These are phyloP conservation scores for Todiramphus saurophagus DNA, from an alignment of 2,113 vertebrate genomes.

Conservation along the genomic window DNA sequence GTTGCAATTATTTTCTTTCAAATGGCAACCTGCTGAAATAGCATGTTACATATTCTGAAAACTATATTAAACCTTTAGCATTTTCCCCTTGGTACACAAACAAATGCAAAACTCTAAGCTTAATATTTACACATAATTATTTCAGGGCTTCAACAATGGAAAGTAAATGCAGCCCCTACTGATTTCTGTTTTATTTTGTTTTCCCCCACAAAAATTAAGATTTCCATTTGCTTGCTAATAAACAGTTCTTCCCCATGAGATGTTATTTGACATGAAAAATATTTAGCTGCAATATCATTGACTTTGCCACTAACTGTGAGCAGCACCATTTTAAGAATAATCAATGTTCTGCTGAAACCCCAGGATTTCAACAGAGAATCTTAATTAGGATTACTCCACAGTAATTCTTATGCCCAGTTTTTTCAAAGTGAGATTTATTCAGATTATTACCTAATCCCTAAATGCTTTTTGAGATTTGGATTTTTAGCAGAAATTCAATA, in stretches of 20 bases:
- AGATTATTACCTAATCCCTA: not conserved
- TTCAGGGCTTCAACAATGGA: not conserved
- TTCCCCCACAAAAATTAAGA: not conserved
- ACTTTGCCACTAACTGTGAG: constrained; percentile 6
- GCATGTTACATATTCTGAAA: not conserved
- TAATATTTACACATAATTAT: not conserved
- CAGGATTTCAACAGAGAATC: not conserved
- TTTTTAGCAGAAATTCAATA: not conserved
- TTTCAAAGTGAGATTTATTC: not conserved
- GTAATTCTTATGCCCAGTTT: not conserved
- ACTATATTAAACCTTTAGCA: not conserved
- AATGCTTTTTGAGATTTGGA: not conserved
- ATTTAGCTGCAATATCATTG: not conserved
- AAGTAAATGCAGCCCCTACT: not conserved
- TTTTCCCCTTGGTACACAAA: not conserved
- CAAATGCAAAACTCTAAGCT: not conserved
- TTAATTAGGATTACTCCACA: constrained; percentile 16
- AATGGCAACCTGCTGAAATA: not conserved
- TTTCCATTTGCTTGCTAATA: not conserved
- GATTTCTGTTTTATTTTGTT: not conserved
- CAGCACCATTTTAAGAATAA: constrained; percentile 26
- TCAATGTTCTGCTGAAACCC: constrained; percentile 33
- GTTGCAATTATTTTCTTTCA: not conserved
- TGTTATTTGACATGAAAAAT: not conserved
- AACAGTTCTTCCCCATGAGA: not conserved